These are phyloP conservation scores for Macaria notata DNA, from an alignment of 2,888 invertebrate species.

Conservation along the genomic window DNA sequence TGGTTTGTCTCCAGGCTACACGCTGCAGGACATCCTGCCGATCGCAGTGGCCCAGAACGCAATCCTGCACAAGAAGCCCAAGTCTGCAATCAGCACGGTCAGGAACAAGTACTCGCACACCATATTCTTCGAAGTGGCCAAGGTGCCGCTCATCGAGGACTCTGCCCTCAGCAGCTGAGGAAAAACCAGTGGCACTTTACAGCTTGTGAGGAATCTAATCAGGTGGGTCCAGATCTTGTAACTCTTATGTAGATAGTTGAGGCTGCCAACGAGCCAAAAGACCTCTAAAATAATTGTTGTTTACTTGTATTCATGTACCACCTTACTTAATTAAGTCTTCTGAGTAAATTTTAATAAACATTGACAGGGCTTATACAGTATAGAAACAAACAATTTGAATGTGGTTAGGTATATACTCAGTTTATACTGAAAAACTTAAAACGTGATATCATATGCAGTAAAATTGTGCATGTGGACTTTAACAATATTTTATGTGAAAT, in stretches of 20 bases:
- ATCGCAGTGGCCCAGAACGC: constrained; percentile 88
- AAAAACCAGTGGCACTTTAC: constrained; percentile 52
- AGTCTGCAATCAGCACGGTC: constrained; percentile 91
- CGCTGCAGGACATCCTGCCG: constrained; percentile 86
- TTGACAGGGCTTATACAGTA: too few relatives aligned
- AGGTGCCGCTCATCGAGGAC: constrained; percentile 84
- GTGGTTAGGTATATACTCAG: too few relatives aligned
- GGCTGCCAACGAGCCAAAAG: constrained; percentile 28
- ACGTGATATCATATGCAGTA: too few relatives aligned
- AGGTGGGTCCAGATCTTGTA: constrained; percentile 65
- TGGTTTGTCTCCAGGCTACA: constrained; percentile 84
- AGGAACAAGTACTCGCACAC: constrained; percentile 96
- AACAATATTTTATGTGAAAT: too few relatives aligned
- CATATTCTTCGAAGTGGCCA: constrained; percentile 96
- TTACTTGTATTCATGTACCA: too few relatives aligned
- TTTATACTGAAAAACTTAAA: too few relatives aligned
- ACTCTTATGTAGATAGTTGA: constrained; percentile 34
- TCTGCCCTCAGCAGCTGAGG: constrained; percentile 63
- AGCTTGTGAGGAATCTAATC: constrained; percentile 47
- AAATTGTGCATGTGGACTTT: too few relatives aligned
- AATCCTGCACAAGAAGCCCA: constrained; percentile 89
- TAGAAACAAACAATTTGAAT: too few relatives aligned
- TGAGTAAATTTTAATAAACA: not conserved
- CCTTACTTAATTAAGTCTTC: too few relatives aligned
- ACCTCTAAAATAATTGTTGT: constrained; percentile 8